phyloP scores from a whole-genome alignment of 2,113 vertebrate species.

The Nyctereutes procyonoides region DNA sequence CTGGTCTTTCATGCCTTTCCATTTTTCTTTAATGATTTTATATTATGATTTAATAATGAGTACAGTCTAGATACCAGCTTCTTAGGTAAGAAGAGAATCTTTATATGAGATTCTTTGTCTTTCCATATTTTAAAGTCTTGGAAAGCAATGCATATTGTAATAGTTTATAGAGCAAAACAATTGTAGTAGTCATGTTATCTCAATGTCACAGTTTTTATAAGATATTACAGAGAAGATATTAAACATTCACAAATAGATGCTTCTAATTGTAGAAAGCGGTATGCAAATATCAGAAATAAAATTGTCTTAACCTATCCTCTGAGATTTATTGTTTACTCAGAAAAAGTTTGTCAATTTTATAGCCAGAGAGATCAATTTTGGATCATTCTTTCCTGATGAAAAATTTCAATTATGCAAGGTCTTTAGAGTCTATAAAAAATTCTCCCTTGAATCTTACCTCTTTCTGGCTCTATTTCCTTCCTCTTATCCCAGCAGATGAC shows the following conservation, averaged over 20 bases:
- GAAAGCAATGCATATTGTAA: too few species aligned
- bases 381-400: constrained; percentile 71
- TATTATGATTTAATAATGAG: background rate
- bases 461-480: constrained; percentile 63
- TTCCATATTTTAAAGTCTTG: background rate
- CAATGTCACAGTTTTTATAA: background rate
- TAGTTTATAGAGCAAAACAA: background rate
- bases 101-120: background rate
- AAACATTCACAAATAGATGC: constrained; percentile 8
- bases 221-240: background rate
- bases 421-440: constrained; percentile 62
- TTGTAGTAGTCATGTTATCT: background rate
- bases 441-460: constrained; percentile 29
- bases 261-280: background rate
- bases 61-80: background rate
- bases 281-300: constrained; percentile 57
- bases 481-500: constrained; percentile 69
- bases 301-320: constrained; percentile 47
- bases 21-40: background rate
- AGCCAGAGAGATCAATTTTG: constrained; percentile 75
- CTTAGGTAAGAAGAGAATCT: background rate
- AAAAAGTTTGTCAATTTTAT: constrained; percentile 67
- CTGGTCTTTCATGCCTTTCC: background rate
- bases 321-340: constrained; percentile 55
- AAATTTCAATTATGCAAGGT: constrained; percentile 74